phyloP scores from a whole-genome alignment of 2,797 vertebrate species.

The Sebastes itinus region DNA sequence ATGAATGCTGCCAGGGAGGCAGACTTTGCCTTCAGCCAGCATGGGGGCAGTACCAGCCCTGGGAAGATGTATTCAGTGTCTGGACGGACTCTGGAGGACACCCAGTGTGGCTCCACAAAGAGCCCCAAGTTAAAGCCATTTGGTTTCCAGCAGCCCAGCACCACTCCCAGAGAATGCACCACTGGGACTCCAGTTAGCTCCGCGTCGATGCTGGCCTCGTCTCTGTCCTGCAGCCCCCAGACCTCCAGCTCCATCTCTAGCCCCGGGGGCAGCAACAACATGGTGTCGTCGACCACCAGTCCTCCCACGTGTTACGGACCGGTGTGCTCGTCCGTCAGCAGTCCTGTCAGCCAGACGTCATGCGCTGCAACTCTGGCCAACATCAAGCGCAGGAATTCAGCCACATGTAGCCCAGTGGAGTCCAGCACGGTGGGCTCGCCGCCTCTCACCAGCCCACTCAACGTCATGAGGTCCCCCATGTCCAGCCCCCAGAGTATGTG shows the following conservation, averaged over 20 bases:
- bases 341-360: slow-evolving; percentile 88
- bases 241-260: slow-evolving; percentile 90
- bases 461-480: slow-evolving; percentile 95
- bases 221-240: slow-evolving; percentile 88
- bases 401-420: slow-evolving; percentile 92
- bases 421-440: slow-evolving; percentile 92
- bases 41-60: slow-evolving; percentile 83
- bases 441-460: slow-evolving; percentile 93
- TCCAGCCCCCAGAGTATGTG: slow-evolving; percentile 94
- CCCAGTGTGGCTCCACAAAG: slow-evolving; percentile 70
- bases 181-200: slow-evolving; percentile 84
- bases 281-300: slow-evolving; percentile 93
- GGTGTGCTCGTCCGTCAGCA: slow-evolving; percentile 84
- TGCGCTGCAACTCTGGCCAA: slow-evolving; percentile 85
- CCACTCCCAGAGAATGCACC: slow-evolving; percentile 81
- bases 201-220: slow-evolving; percentile 85
- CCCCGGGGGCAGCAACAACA: slow-evolving; percentile 90
- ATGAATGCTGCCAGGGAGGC: slow-evolving; percentile 96
- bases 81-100: slow-evolving; percentile 87
- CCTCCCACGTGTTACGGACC: slow-evolving; percentile 87
- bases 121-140: slow-evolving; percentile 84
- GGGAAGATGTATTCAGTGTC: slow-evolving; percentile 89
- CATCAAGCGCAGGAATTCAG: slow-evolving; percentile 88
- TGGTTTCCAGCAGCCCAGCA: slow-evolving; percentile 81
- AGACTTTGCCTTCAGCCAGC: slow-evolving; percentile 91